phyloP scores from a whole-genome alignment of 1,140 invertebrate species.

The Nebria ingens region DNA sequence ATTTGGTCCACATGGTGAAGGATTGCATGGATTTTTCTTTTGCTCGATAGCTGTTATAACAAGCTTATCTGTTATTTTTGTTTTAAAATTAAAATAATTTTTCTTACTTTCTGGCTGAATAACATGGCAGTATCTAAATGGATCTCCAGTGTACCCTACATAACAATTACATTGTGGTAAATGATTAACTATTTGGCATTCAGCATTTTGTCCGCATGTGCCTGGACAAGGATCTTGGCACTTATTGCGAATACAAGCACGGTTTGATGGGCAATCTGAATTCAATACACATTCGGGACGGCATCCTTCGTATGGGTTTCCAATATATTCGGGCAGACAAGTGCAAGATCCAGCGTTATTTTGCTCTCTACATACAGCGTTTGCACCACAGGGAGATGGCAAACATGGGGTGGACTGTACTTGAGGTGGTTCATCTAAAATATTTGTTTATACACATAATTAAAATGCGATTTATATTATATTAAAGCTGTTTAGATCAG shows the following conservation, averaged over 20 bases:
- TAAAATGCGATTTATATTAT: too few species aligned
- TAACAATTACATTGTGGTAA: conserved; percentile 58
- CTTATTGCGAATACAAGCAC: conserved; percentile 55
- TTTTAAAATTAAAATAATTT: conserved; percentile 10
- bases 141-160: conserved; percentile 58
- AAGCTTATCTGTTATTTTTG: conserved; percentile 20
- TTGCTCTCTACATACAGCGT: conserved; percentile 58
- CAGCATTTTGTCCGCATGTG: conserved; percentile 58
- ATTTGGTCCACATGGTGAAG: conserved; percentile 69
- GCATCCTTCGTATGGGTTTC: conserved; percentile 69
- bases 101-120: conserved; percentile 41
- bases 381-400: conserved; percentile 61
- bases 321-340: conserved; percentile 59
- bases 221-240: conserved; percentile 64
- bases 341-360: conserved; percentile 55
- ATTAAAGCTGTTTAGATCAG: too few species aligned
- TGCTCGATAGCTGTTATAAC: conserved; percentile 22
- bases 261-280: conserved; percentile 56
- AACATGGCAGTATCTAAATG: conserved; percentile 48
- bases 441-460: not conserved
- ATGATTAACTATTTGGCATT: conserved; percentile 64
- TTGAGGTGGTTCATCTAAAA: conserved; percentile 7
- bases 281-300: conserved; percentile 53
- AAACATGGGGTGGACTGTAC: conserved; percentile 46
- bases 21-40: conserved; percentile 54